Conservation (phyloP, 2,888 invertebrate genomes). For the Autographa gamma region DNA sequence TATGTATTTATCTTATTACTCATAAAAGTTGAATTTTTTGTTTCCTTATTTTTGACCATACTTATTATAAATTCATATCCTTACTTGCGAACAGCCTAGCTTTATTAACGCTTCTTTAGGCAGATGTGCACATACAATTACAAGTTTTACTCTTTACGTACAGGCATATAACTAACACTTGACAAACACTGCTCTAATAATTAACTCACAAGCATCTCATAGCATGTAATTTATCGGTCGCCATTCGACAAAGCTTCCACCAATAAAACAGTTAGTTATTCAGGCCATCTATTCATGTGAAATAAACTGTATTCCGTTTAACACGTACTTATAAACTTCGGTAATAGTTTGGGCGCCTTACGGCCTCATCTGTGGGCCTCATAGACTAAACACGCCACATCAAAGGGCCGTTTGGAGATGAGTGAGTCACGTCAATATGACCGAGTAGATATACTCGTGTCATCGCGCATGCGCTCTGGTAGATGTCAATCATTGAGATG, state of each 20-base stretch:
- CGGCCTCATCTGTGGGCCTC: slow-evolving; percentile 8
- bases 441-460: slow-evolving; percentile 32
- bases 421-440: slow-evolving; percentile 44
- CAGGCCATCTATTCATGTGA: slow-evolving; percentile 19
- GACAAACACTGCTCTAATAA: not conserved
- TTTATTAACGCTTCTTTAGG: too few relatives aligned
- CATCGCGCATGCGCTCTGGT: slow-evolving; percentile 41
- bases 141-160: too few relatives aligned
- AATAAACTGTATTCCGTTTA: slow-evolving; percentile 17
- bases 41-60: too few relatives aligned
- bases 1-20: too few relatives aligned
- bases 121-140: too few relatives aligned
- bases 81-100: too few relatives aligned
- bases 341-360: slow-evolving; percentile 16
- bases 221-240: not conserved
- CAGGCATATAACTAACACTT: not conserved
- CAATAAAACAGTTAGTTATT: slow-evolving; percentile 24
- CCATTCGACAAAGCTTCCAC: not conserved
- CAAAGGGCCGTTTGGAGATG: slow-evolving; percentile 38
- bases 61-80: too few relatives aligned
- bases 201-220: not conserved
- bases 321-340: slow-evolving; percentile 6
- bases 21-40: too few relatives aligned
- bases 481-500: slow-evolving; percentile 25
- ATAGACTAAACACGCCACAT: slow-evolving; percentile 41